These are phyloP conservation scores for Gadus chalcogrammus DNA, from an alignment of 2,113 vertebrate genomes.

Conservation along the genomic window DNA sequence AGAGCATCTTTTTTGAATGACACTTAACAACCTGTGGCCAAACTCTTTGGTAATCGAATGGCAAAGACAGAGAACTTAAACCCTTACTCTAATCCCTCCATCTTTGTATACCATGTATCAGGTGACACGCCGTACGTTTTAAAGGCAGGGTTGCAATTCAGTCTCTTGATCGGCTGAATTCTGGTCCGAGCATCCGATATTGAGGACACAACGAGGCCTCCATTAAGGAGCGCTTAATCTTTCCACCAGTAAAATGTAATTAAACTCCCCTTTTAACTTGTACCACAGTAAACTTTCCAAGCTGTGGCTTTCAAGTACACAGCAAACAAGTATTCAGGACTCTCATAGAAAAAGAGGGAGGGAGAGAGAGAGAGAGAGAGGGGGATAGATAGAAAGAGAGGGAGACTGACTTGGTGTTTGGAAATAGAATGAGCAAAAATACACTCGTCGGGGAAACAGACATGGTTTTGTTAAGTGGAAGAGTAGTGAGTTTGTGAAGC, in stretches of 20 bases:
- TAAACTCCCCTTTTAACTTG: constrained; percentile 60
- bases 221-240: constrained; percentile 36
- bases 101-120: neutral
- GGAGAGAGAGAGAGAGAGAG: constrained; percentile 25
- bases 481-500: constrained; percentile 58
- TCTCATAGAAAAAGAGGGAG: constrained; percentile 23
- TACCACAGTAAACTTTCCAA: constrained; percentile 67
- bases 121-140: no score
- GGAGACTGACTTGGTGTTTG: constrained; percentile 35
- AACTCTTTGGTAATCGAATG: no score
- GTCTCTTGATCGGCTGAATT: neutral
- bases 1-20: no score
- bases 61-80: neutral
- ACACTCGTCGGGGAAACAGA: constrained; percentile 62
- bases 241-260: constrained; percentile 67
- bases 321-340: constrained; percentile 62
- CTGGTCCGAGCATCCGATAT: constrained; percentile 37
- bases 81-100: neutral
- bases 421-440: constrained; percentile 71
- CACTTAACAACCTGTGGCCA: no score
- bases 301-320: constrained; percentile 53
- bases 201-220: neutral
- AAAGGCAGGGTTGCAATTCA: neutral
- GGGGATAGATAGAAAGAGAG: no score
- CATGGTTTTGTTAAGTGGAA: constrained; percentile 66